Evolutionary conservation across 2,888 invertebrate species (phyloP).

Genomic region (Atethmia centrago): DNA sequence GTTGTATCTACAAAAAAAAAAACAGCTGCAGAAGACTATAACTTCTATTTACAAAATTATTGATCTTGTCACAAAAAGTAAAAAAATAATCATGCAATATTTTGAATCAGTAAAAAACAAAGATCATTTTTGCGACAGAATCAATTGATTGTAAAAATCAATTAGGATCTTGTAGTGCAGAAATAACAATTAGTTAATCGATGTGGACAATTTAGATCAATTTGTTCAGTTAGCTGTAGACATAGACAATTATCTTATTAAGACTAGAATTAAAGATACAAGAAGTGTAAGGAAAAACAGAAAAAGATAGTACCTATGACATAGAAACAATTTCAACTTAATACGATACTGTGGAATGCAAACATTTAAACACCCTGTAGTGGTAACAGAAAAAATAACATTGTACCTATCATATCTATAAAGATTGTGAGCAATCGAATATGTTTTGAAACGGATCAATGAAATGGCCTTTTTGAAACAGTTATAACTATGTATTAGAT

Average conservation of each 20-base stretch:
- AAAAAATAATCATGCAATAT: conserved; percentile 65
- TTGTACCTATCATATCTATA: not conserved
- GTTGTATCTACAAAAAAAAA: conserved; percentile 64
- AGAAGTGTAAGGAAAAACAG: conserved; percentile 34
- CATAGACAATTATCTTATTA: conserved; percentile 25
- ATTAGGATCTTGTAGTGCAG: conserved; percentile 33
- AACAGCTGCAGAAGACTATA: conserved; percentile 41
- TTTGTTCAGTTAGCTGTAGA: conserved; percentile 39
- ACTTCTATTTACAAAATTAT: conserved; percentile 68
- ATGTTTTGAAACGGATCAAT: conserved; percentile 16
- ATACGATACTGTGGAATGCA: conserved; percentile 35
- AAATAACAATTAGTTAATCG: conserved; percentile 53
- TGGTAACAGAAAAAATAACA: conserved; percentile 41
- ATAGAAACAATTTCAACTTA: conserved; percentile 66
- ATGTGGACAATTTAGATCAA: conserved; percentile 48
- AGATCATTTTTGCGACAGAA: conserved; percentile 79
- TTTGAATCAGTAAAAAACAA: conserved; percentile 14
- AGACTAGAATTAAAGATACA: conserved; percentile 39
- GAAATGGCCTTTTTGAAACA: conserved; percentile 4
- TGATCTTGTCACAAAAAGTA: conserved; percentile 79
- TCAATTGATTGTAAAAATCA: conserved; percentile 73
- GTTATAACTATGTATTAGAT: conserved; percentile 2
- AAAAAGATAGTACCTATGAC: conserved; percentile 4
- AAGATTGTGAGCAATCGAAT: conserved; percentile 8
- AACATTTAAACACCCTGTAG: conserved; percentile 24